Evolutionary conservation across 2,888 invertebrate genomes (phyloP), one percentile per base, ranked within the genome.

Genomic region (Brenthis ino): DNA sequence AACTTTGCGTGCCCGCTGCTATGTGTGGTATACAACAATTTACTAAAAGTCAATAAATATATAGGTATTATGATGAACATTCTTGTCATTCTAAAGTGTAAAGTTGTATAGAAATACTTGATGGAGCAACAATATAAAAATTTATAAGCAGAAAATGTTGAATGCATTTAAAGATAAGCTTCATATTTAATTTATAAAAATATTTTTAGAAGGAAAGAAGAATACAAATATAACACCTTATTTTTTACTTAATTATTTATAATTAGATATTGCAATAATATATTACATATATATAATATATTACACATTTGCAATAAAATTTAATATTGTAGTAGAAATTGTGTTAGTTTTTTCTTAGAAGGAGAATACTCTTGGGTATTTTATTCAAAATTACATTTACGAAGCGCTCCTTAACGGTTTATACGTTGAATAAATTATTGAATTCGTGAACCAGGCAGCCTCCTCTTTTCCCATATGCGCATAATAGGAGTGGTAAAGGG

Each of bases 341-440:
- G 48, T 64, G 33, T 60, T 65, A 37, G 50, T 68, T 64, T 72
- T 61, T 58, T 56, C 51, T 64, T 60, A 48, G 24, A 43, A 56
- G n/a, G 65, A 68, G 47, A 11, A 48, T 58, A 43, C 68, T 72
- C 70, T 55, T 47, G 66, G 64, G 72, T 66, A 70, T 68, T 66
- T 68, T 70, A 70, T 72, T 68, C 66, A 66, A 68, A 72, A 68
- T 70, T 70, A 70, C 68, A 70, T 66, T 66, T 70, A 66, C 60
- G 65, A 57, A 70, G 58, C 48, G 66, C 64, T 70, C 73, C 68
- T 70, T 70, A 67, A 69, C 66, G 73, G 69, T 68, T 70, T 63
- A 67, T 68, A 70, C 68, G 69, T 64, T 76, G 76, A 76, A 76
- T 76, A 76, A 76, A 73, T 75, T 72, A 76, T 75, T 73, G 72